Base-by-base conservation (phyloP, 2,888 invertebrate species). In the Dolichopus griseipennis region DNA sequence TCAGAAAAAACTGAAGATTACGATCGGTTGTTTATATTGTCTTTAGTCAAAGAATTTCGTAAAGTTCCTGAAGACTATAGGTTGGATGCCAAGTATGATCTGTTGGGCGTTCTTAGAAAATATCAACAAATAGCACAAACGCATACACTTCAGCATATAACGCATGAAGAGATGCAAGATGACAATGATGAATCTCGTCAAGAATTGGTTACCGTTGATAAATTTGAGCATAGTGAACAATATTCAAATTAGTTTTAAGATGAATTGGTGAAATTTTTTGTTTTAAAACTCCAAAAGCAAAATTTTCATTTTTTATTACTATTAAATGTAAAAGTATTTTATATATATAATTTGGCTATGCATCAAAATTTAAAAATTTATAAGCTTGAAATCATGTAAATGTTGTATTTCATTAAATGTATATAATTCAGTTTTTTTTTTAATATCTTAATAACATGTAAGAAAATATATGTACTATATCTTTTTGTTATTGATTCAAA, bases 11-110 rank as follows among this genome's bases (percentile, higher is more conserved):
- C 15, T 33, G 64, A 64, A 37, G 64, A 64, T 20, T 64, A 64
- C 33, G 64, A 64, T 64, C 33, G 33, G 20, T 37, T 64, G 6
- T 64, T 64, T 37, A 64, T 64, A 34, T 64, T 64, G n/a, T 64
- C 64, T 34, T 37, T 64, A 9, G 37, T 64, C 18, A 64, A 64
- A 20, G 64, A 64, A 37, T 64, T 64, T 64, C 33, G 64, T 20
- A 64, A 37, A n/a, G 64, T 64, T 1, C 33, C 64, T 20, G 64
- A 64, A 4, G 37, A 33, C 10, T 64, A 34, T 34, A 33, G 64
- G n/a, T 34, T 64, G 21, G 64, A 64, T 37, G 33, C 34, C n/a
- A 64, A 64, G 10, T 64, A 33, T n/a, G 64, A 64, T 34, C 20
- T 64, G n/a, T 20, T 64, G 9, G 64, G 37, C 6, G 64, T 64